These are phyloP conservation scores for Sebastiscus tertius DNA, from an alignment of 2,797 vertebrate genomes.

Conservation along the genomic window DNA sequence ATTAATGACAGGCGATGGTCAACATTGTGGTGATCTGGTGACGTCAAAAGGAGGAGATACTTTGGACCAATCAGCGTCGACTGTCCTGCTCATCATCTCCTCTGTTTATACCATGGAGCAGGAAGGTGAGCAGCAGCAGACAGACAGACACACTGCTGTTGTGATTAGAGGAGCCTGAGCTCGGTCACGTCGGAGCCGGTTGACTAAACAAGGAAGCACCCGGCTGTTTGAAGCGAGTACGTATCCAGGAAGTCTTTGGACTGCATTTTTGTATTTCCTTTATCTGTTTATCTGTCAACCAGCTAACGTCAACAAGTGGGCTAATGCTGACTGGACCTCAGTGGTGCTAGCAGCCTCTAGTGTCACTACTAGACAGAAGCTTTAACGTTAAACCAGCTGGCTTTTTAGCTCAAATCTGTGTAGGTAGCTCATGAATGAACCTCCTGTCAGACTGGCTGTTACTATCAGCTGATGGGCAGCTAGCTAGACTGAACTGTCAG, in stretches of 20 bases:
- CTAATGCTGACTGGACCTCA: conserved; percentile 28
- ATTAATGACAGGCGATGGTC: background rate
- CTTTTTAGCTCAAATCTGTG: background rate
- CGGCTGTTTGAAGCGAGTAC: background rate
- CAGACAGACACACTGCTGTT: background rate
- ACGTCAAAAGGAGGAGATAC: conserved; percentile 73
- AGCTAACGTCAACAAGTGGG: conserved; percentile 52
- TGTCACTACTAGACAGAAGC: background rate
- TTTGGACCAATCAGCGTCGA: conserved; percentile 65
- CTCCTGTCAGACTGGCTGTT: background rate
- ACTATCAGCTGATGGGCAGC: conserved; percentile 1
- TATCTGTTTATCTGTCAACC: background rate
- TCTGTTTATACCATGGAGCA: conserved; percentile 48
- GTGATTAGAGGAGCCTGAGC: background rate
- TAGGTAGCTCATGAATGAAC: background rate
- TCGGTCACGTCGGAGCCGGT: background rate
- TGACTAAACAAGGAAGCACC: background rate
- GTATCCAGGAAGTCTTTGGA: background rate
- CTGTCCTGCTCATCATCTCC: conserved; percentile 29
- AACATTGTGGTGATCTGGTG: background rate
- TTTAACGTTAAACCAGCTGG: background rate
- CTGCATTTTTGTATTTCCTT: background rate
- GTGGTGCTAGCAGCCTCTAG: background rate
- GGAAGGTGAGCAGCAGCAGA: conserved; percentile 36
- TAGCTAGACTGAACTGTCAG: conserved; percentile 2